A percentile compares a stretch with the other conserved stretches of the same genome.
These are phyloP conservation scores for Strigamia crassipes DNA, from an alignment of 2,888 invertebrate genomes.

Conservation along the genomic window DNA sequence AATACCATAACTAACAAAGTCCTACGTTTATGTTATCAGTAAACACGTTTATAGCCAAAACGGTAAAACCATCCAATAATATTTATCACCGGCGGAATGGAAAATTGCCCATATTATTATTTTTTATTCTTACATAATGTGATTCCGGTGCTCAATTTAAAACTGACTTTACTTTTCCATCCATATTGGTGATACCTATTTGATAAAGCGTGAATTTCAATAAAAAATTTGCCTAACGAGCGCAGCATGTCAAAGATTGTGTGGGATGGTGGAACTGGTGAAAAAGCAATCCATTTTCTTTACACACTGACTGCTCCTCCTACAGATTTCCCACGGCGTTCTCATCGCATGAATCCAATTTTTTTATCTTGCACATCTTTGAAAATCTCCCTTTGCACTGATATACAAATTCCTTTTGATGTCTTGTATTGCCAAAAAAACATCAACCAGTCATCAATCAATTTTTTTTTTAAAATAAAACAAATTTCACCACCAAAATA, in stretches of 20 bases:
- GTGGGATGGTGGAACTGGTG: neutral
- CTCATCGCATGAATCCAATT: constrained; percentile 10
- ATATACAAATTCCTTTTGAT: neutral
- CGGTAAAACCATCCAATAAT: constrained; percentile 4
- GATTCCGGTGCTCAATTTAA: neutral
- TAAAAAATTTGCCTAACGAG: neutral
- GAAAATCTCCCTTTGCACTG: neutral
- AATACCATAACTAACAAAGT: neutral
- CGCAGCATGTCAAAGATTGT: neutral
- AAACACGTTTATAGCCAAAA: neutral
- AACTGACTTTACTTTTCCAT: no score
- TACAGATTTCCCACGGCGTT: constrained; percentile 35
- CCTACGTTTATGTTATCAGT: constrained; percentile 15
- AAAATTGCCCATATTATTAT: neutral
- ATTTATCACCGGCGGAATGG: constrained; percentile 13
- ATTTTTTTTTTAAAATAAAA: no score
- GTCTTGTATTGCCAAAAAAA: neutral
- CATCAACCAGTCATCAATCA: neutral
- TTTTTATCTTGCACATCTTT: constrained; percentile 12
- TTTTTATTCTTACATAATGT: neutral
- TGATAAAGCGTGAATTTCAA: neutral
- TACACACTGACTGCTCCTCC: constrained; percentile 34
- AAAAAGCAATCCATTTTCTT: constrained; percentile 35
- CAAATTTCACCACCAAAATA: no score
- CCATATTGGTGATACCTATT: no score